Evolutionary conservation across 2,113 vertebrate species (phyloP), one percentile per base, ranked within the genome.

Genomic region (Percina caprodes): DNA sequence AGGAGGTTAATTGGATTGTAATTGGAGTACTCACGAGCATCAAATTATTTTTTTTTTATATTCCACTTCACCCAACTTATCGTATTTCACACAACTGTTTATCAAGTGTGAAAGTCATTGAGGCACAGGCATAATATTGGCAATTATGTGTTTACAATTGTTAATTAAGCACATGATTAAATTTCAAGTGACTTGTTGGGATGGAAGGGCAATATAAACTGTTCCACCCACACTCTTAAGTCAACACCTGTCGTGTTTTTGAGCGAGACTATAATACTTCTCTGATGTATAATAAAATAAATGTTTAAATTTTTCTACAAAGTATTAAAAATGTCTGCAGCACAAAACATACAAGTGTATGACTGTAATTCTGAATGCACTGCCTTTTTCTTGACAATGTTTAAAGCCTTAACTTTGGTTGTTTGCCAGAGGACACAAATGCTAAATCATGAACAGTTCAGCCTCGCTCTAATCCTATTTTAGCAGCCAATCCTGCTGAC

Each of bases 161-260:
- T 89, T 87, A 88, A 90, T 91, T 80, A 85, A 86, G 72, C 85
- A 80, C 77, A 85, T 85, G 69, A 92, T 92, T 92, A 69, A n/a
- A 86, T 91, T 86, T 77, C 51, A 60, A 88, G 74, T 56, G 59
- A 74, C 65, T 74, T 60, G 39, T 33, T 76, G 62, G 63, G 52
- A 84, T 67, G 52, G 72, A 80, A 73, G 62, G 39, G 72, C 48
- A 58, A 75, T 56, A 19, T 18, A 81, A 77, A 84, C 77, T 73
- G 13, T 82, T 86, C 52, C 65, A 24, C 45, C 42, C 12, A 55
- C 79, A 51, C 48, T 82, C 35, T 76, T 74, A 51, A 68, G 61
- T 75, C 4, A 73, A 56, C 51, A 79, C 52, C 68, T 83, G 69
- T 26, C 0, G 9, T 67, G 21, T 46, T 77, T 84, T 70, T 14